These are phyloP conservation scores for Polydrusus tereticollis DNA, from an alignment of 2,888 invertebrate genomes.

Conservation along the genomic window DNA sequence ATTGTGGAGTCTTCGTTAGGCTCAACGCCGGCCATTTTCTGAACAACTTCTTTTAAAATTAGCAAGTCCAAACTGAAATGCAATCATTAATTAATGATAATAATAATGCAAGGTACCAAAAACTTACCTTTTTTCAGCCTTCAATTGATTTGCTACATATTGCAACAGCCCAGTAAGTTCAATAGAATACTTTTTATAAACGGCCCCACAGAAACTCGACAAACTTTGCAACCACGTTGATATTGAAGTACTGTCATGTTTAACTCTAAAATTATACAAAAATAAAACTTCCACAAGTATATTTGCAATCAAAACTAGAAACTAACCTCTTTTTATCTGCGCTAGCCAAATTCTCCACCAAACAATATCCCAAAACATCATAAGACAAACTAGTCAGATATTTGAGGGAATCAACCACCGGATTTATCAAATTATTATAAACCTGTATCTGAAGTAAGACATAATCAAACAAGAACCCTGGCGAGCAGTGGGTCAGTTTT, in stretches of 20 bases:
- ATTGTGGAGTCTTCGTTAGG: slow-evolving; percentile 95
- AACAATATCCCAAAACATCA: slow-evolving; percentile 95
- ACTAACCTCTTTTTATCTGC: slow-evolving; percentile 76
- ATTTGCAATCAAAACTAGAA: neutral
- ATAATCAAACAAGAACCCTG: slow-evolving; percentile 96
- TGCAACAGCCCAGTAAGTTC: slow-evolving; percentile 96
- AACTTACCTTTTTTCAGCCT: slow-evolving; percentile 90
- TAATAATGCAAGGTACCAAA: neutral
- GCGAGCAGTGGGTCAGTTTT: slow-evolving; percentile 96
- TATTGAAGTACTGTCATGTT: slow-evolving; percentile 91
- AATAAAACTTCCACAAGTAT: neutral
- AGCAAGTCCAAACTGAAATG: slow-evolving; percentile 84
- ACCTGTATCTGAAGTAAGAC: slow-evolving; percentile 69
- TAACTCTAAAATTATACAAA: slow-evolving; percentile 68
- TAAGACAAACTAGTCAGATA: slow-evolving; percentile 95
- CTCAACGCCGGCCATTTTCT: slow-evolving; percentile 99
- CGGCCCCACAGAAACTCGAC: slow-evolving; percentile 94
- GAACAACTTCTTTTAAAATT: slow-evolving; percentile 96
- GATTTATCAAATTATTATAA: slow-evolving; percentile 70
- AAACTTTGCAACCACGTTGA: slow-evolving; percentile 95
- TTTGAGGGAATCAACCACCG: slow-evolving; percentile 97
- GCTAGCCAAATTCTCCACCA: slow-evolving; percentile 91
- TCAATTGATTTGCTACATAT: slow-evolving; percentile 97
- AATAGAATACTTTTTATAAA: slow-evolving; percentile 97
- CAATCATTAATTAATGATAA: neutral